phyloP scores from a whole-genome alignment of 2,888 invertebrate species.

The Agrotis clavis region DNA sequence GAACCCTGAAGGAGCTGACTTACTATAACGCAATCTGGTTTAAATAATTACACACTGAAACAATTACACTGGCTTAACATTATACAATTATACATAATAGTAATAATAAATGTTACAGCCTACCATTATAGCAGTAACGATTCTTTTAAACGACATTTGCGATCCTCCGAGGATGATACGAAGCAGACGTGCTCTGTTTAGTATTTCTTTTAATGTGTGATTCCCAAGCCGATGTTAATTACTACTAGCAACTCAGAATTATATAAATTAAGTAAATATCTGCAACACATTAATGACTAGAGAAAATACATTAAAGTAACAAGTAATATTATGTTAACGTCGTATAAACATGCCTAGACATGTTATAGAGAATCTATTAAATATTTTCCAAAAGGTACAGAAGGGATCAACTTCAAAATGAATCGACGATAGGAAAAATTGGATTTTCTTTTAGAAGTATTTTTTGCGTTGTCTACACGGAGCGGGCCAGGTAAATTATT shows the following conservation, averaged over 20 bases:
- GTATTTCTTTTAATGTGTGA: slow-evolving; percentile 25
- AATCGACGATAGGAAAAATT: slow-evolving; percentile 69
- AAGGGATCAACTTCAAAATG: slow-evolving; percentile 70
- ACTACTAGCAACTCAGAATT: slow-evolving; percentile 11
- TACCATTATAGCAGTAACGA: slow-evolving; percentile 48
- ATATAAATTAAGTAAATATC: not conserved
- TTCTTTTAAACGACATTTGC: slow-evolving; percentile 41
- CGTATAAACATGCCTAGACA: slow-evolving; percentile 12
- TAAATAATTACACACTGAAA: slow-evolving; percentile 46
- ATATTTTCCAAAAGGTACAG: slow-evolving; percentile 44
- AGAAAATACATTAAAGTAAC: slow-evolving; percentile 19
- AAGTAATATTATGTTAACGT: slow-evolving; percentile 6
- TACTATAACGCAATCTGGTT: slow-evolving; percentile 47
- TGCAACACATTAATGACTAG: not conserved
- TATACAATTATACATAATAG: slow-evolving; percentile 27
- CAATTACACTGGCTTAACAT: slow-evolving; percentile 6
- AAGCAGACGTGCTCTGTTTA: slow-evolving; percentile 16
- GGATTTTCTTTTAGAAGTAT: slow-evolving; percentile 66
- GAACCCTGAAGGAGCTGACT: slow-evolving; percentile 42
- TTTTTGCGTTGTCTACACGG: slow-evolving; percentile 62
- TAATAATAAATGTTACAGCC: slow-evolving; percentile 37
- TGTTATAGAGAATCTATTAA: slow-evolving; percentile 52
- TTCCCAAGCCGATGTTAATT: slow-evolving; percentile 12
- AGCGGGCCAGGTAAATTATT: slow-evolving; percentile 61
- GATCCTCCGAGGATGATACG: slow-evolving; percentile 46